Conservation (phyloP, 2,113 vertebrate species). For the Apaloderma vittatum region DNA sequence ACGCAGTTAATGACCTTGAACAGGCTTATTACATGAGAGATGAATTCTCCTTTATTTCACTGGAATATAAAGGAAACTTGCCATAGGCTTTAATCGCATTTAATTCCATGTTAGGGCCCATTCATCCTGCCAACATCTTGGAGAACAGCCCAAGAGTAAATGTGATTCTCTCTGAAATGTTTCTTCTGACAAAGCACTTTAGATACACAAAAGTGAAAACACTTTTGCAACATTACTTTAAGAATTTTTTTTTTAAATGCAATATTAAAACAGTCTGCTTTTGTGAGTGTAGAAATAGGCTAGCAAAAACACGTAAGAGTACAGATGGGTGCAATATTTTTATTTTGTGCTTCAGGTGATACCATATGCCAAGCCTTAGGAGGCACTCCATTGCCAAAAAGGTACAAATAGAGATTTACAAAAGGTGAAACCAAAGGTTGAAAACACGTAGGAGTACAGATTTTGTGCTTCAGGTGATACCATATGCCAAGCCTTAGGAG, state of each 20-base stretch:
- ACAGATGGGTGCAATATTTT: constrained; percentile 63
- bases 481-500: constrained; percentile 65
- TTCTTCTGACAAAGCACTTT: not conserved
- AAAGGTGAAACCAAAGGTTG: constrained; percentile 23
- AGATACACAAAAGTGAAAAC: not conserved
- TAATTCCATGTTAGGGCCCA: constrained; percentile 12
- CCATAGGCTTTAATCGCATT: constrained; percentile 24
- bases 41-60: constrained; percentile 30
- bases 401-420: constrained; percentile 34
- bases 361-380: constrained; percentile 63
- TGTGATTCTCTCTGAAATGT: not conserved
- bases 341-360: constrained; percentile 24
- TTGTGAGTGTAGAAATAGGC: not conserved
- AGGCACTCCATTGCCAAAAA: constrained; percentile 27
- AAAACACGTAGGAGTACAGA: too few relatives aligned
- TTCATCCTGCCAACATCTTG: constrained; percentile 34
- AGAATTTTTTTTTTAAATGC: not conserved
- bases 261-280: not conserved
- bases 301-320: not conserved
- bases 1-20: constrained; percentile 4
- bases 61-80: constrained; percentile 1
- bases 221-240: not conserved
- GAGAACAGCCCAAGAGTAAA: constrained; percentile 1
- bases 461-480: constrained; percentile 6
- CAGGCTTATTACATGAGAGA: not conserved